A percentile compares a stretch with the other conserved stretches of the same genome.
These are phyloP conservation scores for Thinocorus orbignyianus DNA, from an alignment of 2,113 vertebrate species.

Conservation along the genomic window DNA sequence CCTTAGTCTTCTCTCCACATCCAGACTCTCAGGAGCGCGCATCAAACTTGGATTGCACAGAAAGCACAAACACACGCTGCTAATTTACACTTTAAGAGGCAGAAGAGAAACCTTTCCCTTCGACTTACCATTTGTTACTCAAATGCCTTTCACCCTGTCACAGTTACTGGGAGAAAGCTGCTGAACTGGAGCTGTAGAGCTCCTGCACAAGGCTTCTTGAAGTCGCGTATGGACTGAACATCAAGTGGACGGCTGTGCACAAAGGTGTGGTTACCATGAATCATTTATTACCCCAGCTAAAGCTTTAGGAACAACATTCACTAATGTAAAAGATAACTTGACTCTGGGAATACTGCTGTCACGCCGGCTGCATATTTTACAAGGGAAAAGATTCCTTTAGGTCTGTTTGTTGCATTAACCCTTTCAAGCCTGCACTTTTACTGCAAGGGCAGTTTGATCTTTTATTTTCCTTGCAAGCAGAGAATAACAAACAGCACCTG, in stretches of 20 bases:
- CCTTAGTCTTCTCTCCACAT: slow-evolving; percentile 14
- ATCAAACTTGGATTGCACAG: slow-evolving; percentile 18
- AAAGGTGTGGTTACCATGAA: slow-evolving; percentile 70
- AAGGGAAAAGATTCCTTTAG: slow-evolving; percentile 54
- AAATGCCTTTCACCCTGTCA: slow-evolving; percentile 68
- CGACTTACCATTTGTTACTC: slow-evolving; percentile 62
- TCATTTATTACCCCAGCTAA: slow-evolving; percentile 67
- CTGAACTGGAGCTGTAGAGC: slow-evolving; percentile 49
- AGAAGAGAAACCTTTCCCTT: slow-evolving; percentile 63
- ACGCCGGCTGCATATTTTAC: slow-evolving; percentile 41
- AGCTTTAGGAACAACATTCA: slow-evolving; percentile 61
- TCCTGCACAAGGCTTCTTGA: slow-evolving; percentile 40
- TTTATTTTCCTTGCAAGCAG: slow-evolving; percentile 33
- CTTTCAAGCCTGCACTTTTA: slow-evolving; percentile 14
- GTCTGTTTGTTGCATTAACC: slow-evolving; percentile 29
- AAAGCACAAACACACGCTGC: slow-evolving; percentile 45
- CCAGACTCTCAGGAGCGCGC: slow-evolving; percentile 16
- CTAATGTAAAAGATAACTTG: slow-evolving; percentile 68
- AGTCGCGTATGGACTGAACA: slow-evolving; percentile 60
- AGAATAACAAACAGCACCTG: not conserved
- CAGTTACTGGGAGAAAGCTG: slow-evolving; percentile 36
- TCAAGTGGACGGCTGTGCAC: slow-evolving; percentile 64
- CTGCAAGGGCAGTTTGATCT: slow-evolving; percentile 50
- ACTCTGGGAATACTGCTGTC: slow-evolving; percentile 60
- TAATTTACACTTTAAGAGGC: slow-evolving; percentile 68